These are phyloP conservation scores for Trissolcus japonicus DNA, from an alignment of 2,888 invertebrate species.

Conservation along the genomic window DNA sequence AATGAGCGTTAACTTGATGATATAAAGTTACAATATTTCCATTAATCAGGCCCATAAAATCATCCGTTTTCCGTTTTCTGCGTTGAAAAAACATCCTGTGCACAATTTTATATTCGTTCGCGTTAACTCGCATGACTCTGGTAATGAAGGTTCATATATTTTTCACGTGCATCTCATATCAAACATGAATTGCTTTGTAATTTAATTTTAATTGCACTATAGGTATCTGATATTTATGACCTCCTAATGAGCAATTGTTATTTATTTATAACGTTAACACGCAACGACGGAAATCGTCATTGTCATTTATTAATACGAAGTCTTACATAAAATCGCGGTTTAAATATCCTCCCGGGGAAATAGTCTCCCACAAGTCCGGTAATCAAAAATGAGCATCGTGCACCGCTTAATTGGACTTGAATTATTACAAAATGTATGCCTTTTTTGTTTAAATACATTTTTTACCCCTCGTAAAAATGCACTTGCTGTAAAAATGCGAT, in stretches of 20 bases:
- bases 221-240: slow-evolving; percentile 23
- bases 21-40: slow-evolving; percentile 30
- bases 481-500: slow-evolving; percentile 23
- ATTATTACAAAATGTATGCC: slow-evolving; percentile 23
- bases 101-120: slow-evolving; percentile 18
- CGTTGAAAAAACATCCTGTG: slow-evolving; percentile 22
- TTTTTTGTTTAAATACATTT: slow-evolving; percentile 10
- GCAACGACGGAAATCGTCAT: slow-evolving; percentile 32
- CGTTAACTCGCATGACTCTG: slow-evolving; percentile 6
- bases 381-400: slow-evolving; percentile 33
- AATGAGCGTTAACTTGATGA: slow-evolving; percentile 31
- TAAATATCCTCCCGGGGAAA: slow-evolving; percentile 23
- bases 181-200: slow-evolving; percentile 33
- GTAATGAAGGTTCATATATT: slow-evolving; percentile 31
- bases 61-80: slow-evolving; percentile 9
- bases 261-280: slow-evolving; percentile 42
- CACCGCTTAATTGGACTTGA: slow-evolving; percentile 49
- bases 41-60: slow-evolving; percentile 31
- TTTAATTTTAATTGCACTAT: slow-evolving; percentile 42
- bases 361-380: slow-evolving; percentile 34
- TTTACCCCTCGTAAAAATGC: background rate
- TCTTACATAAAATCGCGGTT: slow-evolving; percentile 43
- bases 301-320: slow-evolving; percentile 33
- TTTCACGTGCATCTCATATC: slow-evolving; percentile 25
- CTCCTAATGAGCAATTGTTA: slow-evolving; percentile 28